phyloP scores from a whole-genome alignment of 2,797 vertebrate genomes.

The Lepilemur ruficaudatus region DNA sequence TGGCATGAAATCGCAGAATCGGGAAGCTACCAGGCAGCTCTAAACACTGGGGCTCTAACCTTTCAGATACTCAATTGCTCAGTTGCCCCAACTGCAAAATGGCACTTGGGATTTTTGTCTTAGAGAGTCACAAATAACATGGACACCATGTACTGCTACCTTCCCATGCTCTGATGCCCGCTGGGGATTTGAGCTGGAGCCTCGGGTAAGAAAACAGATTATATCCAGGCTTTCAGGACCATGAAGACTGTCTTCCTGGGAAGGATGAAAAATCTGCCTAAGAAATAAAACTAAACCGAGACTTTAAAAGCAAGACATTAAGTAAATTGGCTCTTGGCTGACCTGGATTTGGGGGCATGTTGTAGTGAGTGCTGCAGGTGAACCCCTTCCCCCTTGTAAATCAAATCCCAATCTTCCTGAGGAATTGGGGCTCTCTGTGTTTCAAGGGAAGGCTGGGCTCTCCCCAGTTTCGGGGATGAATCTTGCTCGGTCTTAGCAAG shows the following conservation, averaged over 20 bases:
- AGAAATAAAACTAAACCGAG: background rate
- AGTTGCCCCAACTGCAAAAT: background rate
- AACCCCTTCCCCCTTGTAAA: background rate
- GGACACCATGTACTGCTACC: background rate
- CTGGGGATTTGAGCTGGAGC: background rate
- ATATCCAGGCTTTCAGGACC: background rate
- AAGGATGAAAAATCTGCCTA: background rate
- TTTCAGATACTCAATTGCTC: background rate
- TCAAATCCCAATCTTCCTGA: background rate
- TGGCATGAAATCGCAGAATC: background rate
- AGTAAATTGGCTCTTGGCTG: background rate
- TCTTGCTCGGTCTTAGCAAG: background rate
- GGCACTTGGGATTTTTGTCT: background rate
- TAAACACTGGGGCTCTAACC: background rate
- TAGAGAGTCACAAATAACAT: background rate
- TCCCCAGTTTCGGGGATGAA: background rate
- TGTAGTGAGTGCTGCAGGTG: rapidly evolving
- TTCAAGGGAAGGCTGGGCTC: background rate
- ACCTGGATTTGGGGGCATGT: background rate
- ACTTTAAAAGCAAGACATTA: background rate
- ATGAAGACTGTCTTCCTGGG: background rate
- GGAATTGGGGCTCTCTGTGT: background rate
- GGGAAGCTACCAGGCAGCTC: background rate
- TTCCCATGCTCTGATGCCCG: background rate
- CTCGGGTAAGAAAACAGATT: background rate